phyloP scores from a whole-genome alignment of 2,888 invertebrate species.

The Periphyllus acericola region DNA sequence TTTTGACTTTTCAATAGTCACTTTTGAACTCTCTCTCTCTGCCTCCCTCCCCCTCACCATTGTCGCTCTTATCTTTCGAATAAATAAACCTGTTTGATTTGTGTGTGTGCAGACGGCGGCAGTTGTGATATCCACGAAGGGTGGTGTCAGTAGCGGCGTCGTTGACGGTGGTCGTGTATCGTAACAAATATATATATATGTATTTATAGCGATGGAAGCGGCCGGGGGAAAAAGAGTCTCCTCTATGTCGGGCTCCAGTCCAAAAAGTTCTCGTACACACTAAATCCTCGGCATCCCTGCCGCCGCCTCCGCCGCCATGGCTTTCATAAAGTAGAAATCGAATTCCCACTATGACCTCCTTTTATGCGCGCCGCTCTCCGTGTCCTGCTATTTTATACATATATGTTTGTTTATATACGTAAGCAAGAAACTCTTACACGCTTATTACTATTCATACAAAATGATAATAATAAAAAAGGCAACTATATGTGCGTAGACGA shows the following conservation, averaged over 20 bases:
- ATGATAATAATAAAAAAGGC: slow-evolving; percentile 3
- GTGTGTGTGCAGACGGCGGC: slow-evolving; percentile 14
- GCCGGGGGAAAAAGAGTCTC: slow-evolving; percentile 31
- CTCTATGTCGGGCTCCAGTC: slow-evolving; percentile 48
- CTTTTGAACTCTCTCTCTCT: background rate
- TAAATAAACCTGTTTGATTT: slow-evolving; percentile 57
- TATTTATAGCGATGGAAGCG: background rate
- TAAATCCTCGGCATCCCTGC: slow-evolving; percentile 32
- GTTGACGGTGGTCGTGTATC: background rate
- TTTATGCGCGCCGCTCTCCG: background rate
- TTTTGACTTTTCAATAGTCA: background rate
- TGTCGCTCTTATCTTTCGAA: background rate
- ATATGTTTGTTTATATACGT: background rate
- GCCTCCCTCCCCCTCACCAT: background rate
- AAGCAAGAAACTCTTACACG: background rate
- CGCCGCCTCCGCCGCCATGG: background rate
- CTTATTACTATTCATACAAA: slow-evolving; percentile 34
- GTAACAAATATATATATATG: background rate
- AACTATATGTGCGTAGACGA: background rate
- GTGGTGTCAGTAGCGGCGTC: slow-evolving; percentile 9
- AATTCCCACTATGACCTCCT: slow-evolving; percentile 51
- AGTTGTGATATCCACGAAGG: background rate
- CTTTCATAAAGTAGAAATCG: slow-evolving; percentile 51
- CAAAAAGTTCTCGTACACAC: slow-evolving; percentile 49
- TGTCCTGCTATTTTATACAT: background rate